Evolutionary conservation across 2,113 vertebrate species (phyloP), one percentile per base, ranked within the genome.

Genomic region (Plecturocebus donacophilus): DNA sequence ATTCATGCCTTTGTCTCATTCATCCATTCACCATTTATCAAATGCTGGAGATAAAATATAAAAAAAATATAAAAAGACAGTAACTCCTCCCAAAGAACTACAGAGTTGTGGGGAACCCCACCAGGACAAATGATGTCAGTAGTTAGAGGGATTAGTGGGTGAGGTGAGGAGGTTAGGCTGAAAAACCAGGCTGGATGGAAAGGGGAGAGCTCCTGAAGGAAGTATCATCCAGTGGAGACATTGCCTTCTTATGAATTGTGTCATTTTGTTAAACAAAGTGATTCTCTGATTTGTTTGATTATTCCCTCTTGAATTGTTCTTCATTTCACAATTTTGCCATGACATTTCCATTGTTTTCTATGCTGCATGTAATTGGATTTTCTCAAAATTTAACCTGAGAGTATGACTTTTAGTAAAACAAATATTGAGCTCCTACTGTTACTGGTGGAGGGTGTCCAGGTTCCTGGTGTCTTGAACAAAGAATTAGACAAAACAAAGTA

Each of bases 11-110:
- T 89, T 71, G 56, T 83, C 61, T 97, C 42, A 83, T 89, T 94
- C 52, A 52, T 94, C 91, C 85, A 92, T 58, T 88, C 77, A 90
- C 71, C 66, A 71, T 96, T 85, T 96, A 68, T 71, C 56, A 96
- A 88, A 58, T 73, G 8, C 38, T 94, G 25, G n/a, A 92, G 35
- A 77, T 92, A 80, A 87, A 52, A 52, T 17, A 52, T 52, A 52
- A 52, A 17, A 52, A 5, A 94, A 90, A 54, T 35, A 49, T 71
- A 84, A 82, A 95, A 86, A 94, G 42, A 71, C 12, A 11, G 82
- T 64, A 27, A 84, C n/a, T 77, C 17, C 45, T 91, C 52, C 86
- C 13, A 23, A 42, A 45, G 52, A 76, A 47, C 47, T 42, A 20
- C 2, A 83, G 77, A 70, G 11, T 49, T 68, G 6, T 64, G 8